Percentiles rank a stretch among this genome's conserved stretches.
Conservation (phyloP, 2,888 invertebrate genomes). For the Orchesellides sinensis region DNA sequence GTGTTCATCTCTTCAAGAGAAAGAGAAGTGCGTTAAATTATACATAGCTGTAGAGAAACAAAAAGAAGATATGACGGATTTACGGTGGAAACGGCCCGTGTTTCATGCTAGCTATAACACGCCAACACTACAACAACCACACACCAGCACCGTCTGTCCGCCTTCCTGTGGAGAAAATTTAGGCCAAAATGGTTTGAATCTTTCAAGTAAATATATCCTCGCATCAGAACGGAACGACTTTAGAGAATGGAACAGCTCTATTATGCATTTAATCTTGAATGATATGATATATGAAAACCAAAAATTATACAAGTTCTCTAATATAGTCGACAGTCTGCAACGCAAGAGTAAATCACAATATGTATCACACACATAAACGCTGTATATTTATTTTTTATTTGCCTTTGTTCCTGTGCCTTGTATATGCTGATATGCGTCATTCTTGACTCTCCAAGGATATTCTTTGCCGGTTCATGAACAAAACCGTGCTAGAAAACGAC, state of each 20-base stretch:
- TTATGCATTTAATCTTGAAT: slow-evolving; percentile 25
- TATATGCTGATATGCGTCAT: not conserved
- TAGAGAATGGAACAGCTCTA: slow-evolving; percentile 12
- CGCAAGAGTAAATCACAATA: too few relatives aligned
- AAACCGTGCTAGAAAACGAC: too few relatives aligned
- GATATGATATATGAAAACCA: not conserved
- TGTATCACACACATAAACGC: too few relatives aligned
- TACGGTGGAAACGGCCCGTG: slow-evolving; percentile 42
- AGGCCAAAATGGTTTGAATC: slow-evolving; percentile 49
- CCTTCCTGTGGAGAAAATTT: slow-evolving; percentile 27
- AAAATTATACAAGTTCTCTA: not conserved
- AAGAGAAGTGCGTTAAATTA: not conserved
- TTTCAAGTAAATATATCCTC: slow-evolving; percentile 37
- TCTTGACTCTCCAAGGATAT: not conserved
- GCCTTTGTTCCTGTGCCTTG: not conserved
- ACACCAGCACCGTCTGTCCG: not conserved
- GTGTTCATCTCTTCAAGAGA: not conserved
- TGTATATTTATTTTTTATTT: too few relatives aligned
- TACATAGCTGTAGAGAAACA: not conserved
- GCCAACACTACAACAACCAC: not conserved
- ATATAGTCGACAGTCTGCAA: too few relatives aligned
- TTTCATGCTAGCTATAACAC: not conserved
- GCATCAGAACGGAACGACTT: slow-evolving; percentile 10
- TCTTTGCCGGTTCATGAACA: not conserved
- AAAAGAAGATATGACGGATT: slow-evolving; percentile 46